Evolutionary conservation across 2,888 invertebrate genomes (phyloP).

Genomic region (Euzophera pinguis): DNA sequence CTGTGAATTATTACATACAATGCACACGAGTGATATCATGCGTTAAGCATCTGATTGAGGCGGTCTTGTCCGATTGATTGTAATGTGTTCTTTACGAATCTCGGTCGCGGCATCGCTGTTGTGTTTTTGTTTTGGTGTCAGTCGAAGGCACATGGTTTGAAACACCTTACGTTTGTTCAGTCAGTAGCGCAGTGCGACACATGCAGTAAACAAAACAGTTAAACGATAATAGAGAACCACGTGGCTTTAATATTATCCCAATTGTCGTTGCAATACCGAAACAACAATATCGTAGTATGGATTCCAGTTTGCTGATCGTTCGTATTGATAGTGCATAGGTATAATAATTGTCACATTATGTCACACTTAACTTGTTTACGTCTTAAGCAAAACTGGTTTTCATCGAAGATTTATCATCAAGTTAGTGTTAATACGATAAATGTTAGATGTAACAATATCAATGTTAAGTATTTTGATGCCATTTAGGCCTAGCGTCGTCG

Average conservation of each 20-base stretch:
- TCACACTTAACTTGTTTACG: conserved; percentile 10
- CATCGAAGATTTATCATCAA: neutral
- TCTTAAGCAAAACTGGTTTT: conserved; percentile 15
- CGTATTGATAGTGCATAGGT: neutral
- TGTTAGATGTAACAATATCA: neutral
- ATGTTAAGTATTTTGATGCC: neutral
- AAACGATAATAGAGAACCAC: conserved; percentile 11
- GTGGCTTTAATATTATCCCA: neutral
- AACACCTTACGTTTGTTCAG: conserved; percentile 33
- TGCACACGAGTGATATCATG: conserved; percentile 36
- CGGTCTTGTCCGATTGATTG: conserved; percentile 17
- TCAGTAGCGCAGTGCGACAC: conserved; percentile 53
- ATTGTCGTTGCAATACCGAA: conserved; percentile 7
- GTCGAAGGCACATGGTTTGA: conserved; percentile 41
- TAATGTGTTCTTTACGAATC: conserved; percentile 21
- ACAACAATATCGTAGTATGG: neutral
- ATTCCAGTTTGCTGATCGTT: neutral
- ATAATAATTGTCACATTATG: conserved; percentile 11
- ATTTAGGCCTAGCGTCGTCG: too few species aligned
- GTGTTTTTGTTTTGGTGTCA: conserved; percentile 52
- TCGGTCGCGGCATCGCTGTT: conserved; percentile 23
- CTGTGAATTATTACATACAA: conserved; percentile 41
- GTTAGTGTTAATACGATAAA: neutral
- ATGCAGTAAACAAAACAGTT: conserved; percentile 48
- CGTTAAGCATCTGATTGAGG: conserved; percentile 33